Evolutionary conservation across 2,113 vertebrate genomes (phyloP).

Genomic region (Nibea coibor): DNA sequence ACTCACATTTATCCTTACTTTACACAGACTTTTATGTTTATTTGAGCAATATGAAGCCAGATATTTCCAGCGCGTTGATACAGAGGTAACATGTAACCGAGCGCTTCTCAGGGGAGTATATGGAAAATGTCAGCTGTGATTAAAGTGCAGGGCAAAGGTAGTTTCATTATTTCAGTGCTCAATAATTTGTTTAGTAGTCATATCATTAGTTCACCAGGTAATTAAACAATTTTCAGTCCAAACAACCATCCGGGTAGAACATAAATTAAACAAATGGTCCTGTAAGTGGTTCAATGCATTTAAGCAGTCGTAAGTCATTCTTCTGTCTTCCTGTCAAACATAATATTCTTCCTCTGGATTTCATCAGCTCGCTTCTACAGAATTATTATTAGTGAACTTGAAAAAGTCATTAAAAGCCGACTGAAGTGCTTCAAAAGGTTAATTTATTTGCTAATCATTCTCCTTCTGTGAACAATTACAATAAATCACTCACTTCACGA

Average conservation of each 20-base stretch:
- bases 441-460: constrained; percentile 65
- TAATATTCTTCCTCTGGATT: constrained; percentile 36
- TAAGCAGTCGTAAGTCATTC: constrained; percentile 34
- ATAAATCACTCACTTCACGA: constrained; percentile 57
- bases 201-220: constrained; percentile 41
- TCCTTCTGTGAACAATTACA: constrained; percentile 46
- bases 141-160: background rate
- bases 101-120: background rate
- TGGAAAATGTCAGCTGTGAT: background rate
- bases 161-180: background rate
- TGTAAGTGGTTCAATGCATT: constrained; percentile 10
- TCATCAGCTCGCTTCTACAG: constrained; percentile 29
- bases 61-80: constrained; percentile 11
- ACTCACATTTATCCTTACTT: background rate
- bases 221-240: constrained; percentile 48
- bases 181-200: constrained; percentile 25
- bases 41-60: constrained; percentile 25
- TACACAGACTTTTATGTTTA: background rate
- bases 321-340: constrained; percentile 45
- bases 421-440: constrained; percentile 61
- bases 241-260: constrained; percentile 21
- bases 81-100: constrained; percentile 5
- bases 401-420: constrained; percentile 56
- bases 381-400: constrained; percentile 47
- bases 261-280: constrained; percentile 56